A percentile compares a stretch with the other conserved stretches of the same genome.
Evolutionary conservation across 2,113 vertebrate species (phyloP).

Genomic region (Calidris pygmaea): DNA sequence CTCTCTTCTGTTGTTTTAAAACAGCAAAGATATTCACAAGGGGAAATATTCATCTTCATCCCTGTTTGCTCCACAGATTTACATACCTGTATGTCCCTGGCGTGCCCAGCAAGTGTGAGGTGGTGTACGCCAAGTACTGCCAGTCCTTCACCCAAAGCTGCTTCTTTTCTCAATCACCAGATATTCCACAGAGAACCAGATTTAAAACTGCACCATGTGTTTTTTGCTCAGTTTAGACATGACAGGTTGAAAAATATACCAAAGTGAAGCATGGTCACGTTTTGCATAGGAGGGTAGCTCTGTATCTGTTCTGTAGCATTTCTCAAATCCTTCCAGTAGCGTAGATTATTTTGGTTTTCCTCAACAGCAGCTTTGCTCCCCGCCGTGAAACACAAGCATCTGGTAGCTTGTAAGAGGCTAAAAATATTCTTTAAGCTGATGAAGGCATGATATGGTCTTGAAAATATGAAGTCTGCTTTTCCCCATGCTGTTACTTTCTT

Average conservation of each 20-base stretch:
- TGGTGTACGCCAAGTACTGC: background rate
- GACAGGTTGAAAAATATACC: background rate
- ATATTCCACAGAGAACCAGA: background rate
- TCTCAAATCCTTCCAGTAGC: accelerated
- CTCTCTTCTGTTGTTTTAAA: background rate
- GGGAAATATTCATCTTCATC: background rate
- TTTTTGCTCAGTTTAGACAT: background rate
- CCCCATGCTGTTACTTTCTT: background rate
- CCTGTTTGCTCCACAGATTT: accelerated
- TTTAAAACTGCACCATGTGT: background rate
- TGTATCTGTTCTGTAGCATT: background rate
- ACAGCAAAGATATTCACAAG: background rate
- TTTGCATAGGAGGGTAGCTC: background rate
- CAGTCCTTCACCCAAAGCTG: background rate
- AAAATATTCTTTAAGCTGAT: background rate
- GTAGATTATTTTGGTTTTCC: background rate
- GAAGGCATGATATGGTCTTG: background rate
- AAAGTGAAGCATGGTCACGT: accelerated
- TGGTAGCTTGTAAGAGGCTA: background rate
- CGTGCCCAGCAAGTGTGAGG: background rate
- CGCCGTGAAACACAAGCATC: background rate
- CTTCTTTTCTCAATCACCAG: background rate
- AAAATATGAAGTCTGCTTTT: background rate
- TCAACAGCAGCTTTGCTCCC: background rate
- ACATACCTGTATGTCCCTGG: accelerated